Percentiles rank a stretch among this genome's conserved stretches.
These are phyloP conservation scores for Illadopsis cleaveri DNA, from an alignment of 2,113 vertebrate species.

Conservation along the genomic window DNA sequence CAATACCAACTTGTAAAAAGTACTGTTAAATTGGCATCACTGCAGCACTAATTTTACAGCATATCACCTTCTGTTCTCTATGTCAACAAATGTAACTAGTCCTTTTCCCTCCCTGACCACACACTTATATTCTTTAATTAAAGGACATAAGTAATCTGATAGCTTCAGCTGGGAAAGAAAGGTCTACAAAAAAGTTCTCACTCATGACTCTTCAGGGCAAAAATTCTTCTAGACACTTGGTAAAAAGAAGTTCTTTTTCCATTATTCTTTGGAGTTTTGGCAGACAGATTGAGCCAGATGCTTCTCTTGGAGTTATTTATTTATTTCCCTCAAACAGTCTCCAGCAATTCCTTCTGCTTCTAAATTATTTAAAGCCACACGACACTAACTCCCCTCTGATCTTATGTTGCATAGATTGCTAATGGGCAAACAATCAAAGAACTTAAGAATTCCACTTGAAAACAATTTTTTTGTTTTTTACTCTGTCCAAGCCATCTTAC, in stretches of 20 bases:
- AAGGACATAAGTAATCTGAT: neutral
- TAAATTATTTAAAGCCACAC: constrained; percentile 15
- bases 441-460: constrained; percentile 17
- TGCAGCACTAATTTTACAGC: neutral
- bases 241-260: neutral
- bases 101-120: neutral
- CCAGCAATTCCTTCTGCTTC: constrained; percentile 10
- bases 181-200: neutral
- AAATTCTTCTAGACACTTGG: neutral
- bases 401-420: neutral
- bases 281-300: constrained; percentile 27
- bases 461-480: neutral
- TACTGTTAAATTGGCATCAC: neutral
- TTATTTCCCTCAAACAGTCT: neutral
- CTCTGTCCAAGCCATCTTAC: neutral
- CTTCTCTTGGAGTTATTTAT: constrained; percentile 34
- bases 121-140: neutral
- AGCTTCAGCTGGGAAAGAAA: neutral
- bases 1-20: neutral
- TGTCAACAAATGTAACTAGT: neutral
- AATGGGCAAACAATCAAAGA: constrained; percentile 43
- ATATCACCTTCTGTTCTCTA: neutral
- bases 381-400: neutral
- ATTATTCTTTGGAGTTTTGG: constrained; percentile 15
- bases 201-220: neutral